phyloP scores from a whole-genome alignment of 2,888 invertebrate genomes.

The Plagodis pulveraria region DNA sequence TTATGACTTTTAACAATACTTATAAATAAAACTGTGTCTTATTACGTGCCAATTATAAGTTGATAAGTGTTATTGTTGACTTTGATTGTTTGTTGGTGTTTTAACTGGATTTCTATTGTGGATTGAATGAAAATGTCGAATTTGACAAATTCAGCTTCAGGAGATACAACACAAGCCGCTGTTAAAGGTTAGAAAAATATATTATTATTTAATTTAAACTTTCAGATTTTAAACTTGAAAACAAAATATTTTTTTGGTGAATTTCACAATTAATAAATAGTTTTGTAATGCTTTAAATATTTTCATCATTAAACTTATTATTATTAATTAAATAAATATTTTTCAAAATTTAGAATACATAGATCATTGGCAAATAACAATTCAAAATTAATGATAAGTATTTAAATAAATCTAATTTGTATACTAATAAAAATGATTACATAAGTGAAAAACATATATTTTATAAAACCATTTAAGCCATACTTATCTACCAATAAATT shows the following conservation, averaged over 20 bases:
- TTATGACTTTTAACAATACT: slow-evolving; percentile 8
- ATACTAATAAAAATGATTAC: too few relatives aligned
- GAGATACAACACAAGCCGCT: slow-evolving; percentile 62
- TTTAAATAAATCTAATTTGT: too few relatives aligned
- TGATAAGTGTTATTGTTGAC: slow-evolving; percentile 53
- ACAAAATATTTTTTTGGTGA: neutral
- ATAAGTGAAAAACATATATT: too few relatives aligned
- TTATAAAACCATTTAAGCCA: too few relatives aligned
- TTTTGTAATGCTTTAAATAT: too few relatives aligned
- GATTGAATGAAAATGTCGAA: slow-evolving; percentile 68
- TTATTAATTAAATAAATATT: too few relatives aligned
- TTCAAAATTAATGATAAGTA: too few relatives aligned
- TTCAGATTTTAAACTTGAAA: neutral
- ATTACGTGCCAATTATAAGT: slow-evolving; percentile 38
- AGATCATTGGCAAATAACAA: too few relatives aligned
- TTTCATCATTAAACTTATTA: too few relatives aligned
- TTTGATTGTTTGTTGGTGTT: slow-evolving; percentile 42
- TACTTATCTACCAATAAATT: too few relatives aligned
- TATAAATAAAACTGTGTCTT: slow-evolving; percentile 29
- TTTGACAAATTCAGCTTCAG: slow-evolving; percentile 50
- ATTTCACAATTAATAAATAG: too few relatives aligned
- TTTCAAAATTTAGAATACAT: too few relatives aligned
- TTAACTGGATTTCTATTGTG: slow-evolving; percentile 52
- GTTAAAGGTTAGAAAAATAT: slow-evolving; percentile 67
- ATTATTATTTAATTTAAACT: neutral